Base-by-base conservation (phyloP, 2,797 vertebrate genomes). In the Sebastiscus albofasciatus region DNA sequence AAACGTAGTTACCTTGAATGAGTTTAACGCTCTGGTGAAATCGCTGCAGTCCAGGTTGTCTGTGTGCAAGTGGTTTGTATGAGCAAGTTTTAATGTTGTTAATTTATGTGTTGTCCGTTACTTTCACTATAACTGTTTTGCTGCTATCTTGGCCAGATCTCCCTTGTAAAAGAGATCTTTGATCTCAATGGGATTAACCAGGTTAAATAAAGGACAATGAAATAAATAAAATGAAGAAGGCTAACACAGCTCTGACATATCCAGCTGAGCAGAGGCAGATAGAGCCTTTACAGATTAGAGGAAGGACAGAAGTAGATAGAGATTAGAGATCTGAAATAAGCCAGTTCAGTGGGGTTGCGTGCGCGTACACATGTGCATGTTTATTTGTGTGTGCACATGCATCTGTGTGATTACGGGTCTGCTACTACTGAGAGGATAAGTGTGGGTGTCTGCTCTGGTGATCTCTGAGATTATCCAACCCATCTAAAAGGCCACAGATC, bases 321-420 rank as follows among this genome's bases (percentile, higher is more conserved):
- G 75, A 86, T 90, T 88, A 91, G 39, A 42, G 39, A 82, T 86
- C 65, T 74, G 86, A 91, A 89, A 87, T 84, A 87, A 90, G 81
- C 71, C 88, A 89, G 81, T 83, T 86, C 75, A 72, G 64, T 71
- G 49, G 74, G 55, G 6, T 20, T 73, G 36, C 29, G 2, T 64
- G 77, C 29, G 46, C 27, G 52, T 54, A 34, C 56, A 55, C n/a
- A 1, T 11, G 12, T 59, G 24, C 10, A 10, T 64, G 59, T 80
- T 70, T 36, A 71, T 83, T 60, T 82, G 58, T 34, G 18, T 67
- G 61, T 46, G 56, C 70, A 62, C n/a, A 18, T 79, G 75, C 20
- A 34, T 70, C 13, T 58, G 80, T 85, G 61, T 54, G 31, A 33
- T 58, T 49, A 11, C 64, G 29, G 34, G 58, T 68, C 64, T 58